These are phyloP conservation scores for Melikaiella ostensackeni DNA, from an alignment of 2,888 invertebrate genomes.

Conservation along the genomic window DNA sequence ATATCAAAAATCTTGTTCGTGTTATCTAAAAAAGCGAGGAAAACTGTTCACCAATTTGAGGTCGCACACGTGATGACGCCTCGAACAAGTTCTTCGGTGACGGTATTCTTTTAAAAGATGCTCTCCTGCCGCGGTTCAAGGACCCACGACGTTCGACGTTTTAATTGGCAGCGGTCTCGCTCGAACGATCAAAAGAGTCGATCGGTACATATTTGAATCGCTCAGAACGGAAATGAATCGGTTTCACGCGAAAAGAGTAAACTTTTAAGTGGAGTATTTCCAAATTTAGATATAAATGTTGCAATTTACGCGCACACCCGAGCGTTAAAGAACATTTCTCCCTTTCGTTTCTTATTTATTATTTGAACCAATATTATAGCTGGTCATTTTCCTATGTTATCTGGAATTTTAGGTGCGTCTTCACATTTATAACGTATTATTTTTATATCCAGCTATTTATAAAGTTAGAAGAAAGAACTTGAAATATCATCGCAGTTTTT, in stretches of 20 bases:
- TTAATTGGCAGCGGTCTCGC: constrained; percentile 27
- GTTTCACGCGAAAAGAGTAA: background rate
- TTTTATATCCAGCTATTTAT: background rate
- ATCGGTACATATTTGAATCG: constrained; percentile 42
- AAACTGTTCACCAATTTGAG: background rate
- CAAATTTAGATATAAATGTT: background rate
- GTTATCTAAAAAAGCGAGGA: background rate
- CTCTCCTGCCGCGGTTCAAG: constrained; percentile 40
- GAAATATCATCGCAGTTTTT: too few species aligned
- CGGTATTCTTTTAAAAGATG: background rate
- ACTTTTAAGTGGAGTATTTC: constrained; percentile 21
- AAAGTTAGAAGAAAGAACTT: background rate
- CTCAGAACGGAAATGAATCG: constrained; percentile 6
- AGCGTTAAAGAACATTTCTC: too few species aligned
- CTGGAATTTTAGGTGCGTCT: background rate
- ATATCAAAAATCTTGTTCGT: too few species aligned
- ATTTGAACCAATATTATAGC: too few species aligned
- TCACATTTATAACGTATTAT: background rate
- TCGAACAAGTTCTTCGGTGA: constrained; percentile 4
- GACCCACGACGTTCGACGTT: constrained; percentile 39
- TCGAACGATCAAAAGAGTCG: constrained; percentile 38
- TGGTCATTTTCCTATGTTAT: background rate
- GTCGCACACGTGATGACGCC: background rate
- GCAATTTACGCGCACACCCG: background rate
- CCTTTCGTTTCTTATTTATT: too few species aligned